Conservation (phyloP, 2,797 vertebrate species). For the Pangasius larnaudii region DNA sequence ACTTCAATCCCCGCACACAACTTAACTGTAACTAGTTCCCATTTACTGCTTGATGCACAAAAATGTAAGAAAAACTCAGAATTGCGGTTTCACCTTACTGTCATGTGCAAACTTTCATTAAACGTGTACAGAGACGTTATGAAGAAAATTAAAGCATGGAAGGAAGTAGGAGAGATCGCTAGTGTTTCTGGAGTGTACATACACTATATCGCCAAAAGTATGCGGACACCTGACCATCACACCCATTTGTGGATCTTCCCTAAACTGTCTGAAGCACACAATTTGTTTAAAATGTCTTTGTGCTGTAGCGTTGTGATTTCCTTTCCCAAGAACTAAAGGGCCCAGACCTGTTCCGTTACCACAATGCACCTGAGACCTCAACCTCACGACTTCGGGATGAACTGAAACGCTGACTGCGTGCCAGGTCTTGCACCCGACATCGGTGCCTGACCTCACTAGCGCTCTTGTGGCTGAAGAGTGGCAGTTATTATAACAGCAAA, state of each 20-base stretch:
- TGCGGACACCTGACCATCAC: neutral
- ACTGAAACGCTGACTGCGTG: neutral
- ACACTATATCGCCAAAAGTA: neutral
- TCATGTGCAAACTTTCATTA: neutral
- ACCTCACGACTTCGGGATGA: neutral
- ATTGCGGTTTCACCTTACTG: neutral
- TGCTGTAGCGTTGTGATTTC: neutral
- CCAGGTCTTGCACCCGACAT: neutral
- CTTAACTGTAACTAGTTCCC: neutral
- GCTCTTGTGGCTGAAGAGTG: neutral
- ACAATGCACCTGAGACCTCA: neutral
- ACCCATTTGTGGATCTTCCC: neutral
- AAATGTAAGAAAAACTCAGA: neutral
- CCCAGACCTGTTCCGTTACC: too few relatives aligned
- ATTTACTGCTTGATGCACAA: neutral
- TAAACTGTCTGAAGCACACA: neutral
- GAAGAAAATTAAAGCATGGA: neutral
- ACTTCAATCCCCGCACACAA: neutral
- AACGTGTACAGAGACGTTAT: neutral
- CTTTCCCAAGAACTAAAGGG: neutral
- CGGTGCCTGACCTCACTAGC: neutral
- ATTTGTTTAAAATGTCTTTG: neutral
- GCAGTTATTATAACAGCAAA: neutral
- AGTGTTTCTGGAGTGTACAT: neutral
- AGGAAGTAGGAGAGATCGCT: neutral